Evolutionary conservation across 2,113 vertebrate genomes (phyloP).

Genomic region (Platichthys stellatus): DNA sequence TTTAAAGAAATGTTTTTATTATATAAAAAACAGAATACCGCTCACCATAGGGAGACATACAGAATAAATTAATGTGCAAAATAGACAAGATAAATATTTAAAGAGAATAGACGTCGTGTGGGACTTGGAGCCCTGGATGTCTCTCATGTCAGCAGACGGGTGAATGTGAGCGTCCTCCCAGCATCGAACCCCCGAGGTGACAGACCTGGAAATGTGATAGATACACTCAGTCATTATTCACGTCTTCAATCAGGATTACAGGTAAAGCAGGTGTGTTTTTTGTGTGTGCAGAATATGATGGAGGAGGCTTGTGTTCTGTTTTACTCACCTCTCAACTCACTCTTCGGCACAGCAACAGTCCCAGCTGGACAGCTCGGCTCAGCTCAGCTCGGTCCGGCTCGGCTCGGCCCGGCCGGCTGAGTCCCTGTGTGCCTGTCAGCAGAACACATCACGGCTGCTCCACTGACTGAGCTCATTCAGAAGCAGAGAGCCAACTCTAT

Average conservation of each 20-base stretch:
- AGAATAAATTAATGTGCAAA: conserved; percentile 77
- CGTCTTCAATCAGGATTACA: background rate
- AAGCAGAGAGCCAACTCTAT: background rate
- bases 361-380: background rate
- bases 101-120: conserved; percentile 17
- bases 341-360: conserved; percentile 14
- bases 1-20: conserved; percentile 19
- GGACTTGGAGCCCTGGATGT: conserved; percentile 30
- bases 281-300: background rate
- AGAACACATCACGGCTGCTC: conserved; percentile 14
- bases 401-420: background rate
- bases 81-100: conserved; percentile 50
- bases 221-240: conserved; percentile 42
- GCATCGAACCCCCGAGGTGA: conserved; percentile 23
- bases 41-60: conserved; percentile 69
- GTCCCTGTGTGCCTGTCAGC: conserved; percentile 24
- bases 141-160: background rate
- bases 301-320: background rate
- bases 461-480: conserved; percentile 34
- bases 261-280: too few relatives aligned
- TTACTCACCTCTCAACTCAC: conserved; percentile 52
- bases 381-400: background rate
- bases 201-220: conserved; percentile 54
- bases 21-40: conserved; percentile 34
- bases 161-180: conserved; percentile 26